phyloP scores from a whole-genome alignment of 1,140 invertebrate species.

The Diachasma alloeum region DNA sequence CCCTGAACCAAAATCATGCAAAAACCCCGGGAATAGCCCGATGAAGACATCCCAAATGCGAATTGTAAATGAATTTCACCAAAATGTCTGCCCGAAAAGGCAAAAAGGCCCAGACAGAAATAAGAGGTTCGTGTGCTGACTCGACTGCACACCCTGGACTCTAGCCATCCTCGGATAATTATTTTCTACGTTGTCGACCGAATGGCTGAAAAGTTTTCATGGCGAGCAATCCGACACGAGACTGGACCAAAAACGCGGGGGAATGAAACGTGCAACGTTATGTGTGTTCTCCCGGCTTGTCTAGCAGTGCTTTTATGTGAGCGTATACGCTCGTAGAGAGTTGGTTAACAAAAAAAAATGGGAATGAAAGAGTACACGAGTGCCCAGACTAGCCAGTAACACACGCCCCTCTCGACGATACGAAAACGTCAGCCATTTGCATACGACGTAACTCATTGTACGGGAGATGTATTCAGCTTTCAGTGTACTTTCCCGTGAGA shows the following conservation, averaged over 20 bases:
- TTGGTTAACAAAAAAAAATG: neutral
- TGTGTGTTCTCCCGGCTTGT: neutral
- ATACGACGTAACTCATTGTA: constrained; percentile 25
- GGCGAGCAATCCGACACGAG: constrained; percentile 17
- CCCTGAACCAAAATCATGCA: too few species aligned
- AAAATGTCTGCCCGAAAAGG: neutral
- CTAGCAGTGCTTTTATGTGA: constrained; percentile 8
- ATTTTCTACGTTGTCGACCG: constrained; percentile 37
- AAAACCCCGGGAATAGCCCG: too few species aligned
- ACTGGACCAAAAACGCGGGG: constrained; percentile 8
- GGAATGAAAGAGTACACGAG: neutral
- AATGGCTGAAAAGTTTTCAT: constrained; percentile 33
- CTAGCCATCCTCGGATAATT: constrained; percentile 35
- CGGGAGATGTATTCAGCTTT: constrained; percentile 14
- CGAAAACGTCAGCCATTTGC: constrained; percentile 17
- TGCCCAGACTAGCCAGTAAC: constrained; percentile 10
- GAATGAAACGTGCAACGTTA: constrained; percentile 22
- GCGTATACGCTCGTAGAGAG: neutral
- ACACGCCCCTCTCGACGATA: constrained; percentile 11
- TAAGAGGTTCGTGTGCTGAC: constrained; percentile 38
- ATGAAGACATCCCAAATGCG: too few species aligned
- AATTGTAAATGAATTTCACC: too few species aligned
- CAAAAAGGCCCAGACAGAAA: constrained; percentile 17
- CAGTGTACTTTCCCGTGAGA: neutral
- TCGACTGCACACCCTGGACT: constrained; percentile 29